Evolutionary conservation across 2,113 vertebrate species (phyloP).

Genomic region (Cephalopterus ornatus): DNA sequence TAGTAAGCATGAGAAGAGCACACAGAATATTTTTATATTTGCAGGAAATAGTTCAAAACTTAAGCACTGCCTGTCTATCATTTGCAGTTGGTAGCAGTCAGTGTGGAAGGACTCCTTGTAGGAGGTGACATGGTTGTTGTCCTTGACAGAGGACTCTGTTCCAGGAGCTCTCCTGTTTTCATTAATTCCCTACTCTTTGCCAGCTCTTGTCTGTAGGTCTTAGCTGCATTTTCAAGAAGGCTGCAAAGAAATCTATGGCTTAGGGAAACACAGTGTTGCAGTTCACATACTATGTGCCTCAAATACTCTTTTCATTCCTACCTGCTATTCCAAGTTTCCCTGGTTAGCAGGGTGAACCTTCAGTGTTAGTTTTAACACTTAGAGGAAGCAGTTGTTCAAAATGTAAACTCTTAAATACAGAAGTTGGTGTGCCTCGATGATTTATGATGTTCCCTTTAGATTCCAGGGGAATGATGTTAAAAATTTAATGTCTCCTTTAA

Average conservation of each 20-base stretch:
- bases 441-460: background rate
- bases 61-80: background rate
- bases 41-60: background rate
- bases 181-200: background rate
- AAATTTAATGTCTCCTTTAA: background rate
- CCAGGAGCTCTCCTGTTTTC: background rate
- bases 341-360: background rate
- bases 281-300: background rate
- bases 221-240: background rate
- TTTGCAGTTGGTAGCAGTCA: background rate
- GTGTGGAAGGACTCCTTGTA: background rate
- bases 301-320: background rate
- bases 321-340: background rate
- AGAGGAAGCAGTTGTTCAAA: background rate
- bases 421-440: background rate
- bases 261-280: background rate
- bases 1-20: background rate
- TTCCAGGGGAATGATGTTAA: background rate
- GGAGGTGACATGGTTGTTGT: background rate
- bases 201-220: background rate
- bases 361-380: background rate
- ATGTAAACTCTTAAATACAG: background rate
- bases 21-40: background rate
- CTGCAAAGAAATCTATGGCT: background rate
- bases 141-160: background rate